Base-by-base conservation (phyloP, 2,888 invertebrate genomes). In the Brachyptera risi region DNA sequence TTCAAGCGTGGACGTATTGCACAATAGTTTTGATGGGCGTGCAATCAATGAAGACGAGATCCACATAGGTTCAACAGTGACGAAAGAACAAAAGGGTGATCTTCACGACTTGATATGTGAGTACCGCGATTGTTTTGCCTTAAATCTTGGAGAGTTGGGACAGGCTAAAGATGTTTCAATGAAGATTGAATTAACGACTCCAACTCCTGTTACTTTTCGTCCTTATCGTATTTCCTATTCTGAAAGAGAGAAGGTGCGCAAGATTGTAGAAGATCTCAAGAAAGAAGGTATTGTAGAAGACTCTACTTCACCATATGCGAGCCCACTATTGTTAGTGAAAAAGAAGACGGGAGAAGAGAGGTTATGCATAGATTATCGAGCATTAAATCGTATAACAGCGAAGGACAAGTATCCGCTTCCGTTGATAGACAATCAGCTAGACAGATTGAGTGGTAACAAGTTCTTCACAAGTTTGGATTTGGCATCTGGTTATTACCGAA, bases 381-480 rank as follows among this genome's bases (percentile, higher is more conserved):
- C 50, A 26, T 56, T 74, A 5, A 74, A 74, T 62, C 50, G 56
- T 2, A 63, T 66, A 0, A 73, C 71, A 0, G 62, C 68, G 0
- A 68, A 71, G 3, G 71, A 73, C 58, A 49, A 66, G 3, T 73
- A 71, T 58, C 73, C 73, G 0, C 65, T 74, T 60, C 72, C 75
- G 1, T 66, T 69, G 19, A 72, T 76, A 1, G 71, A 73, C 19
- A 74, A 76, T 21, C 68, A 73, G 62, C 57, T 72, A 42, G 70
- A 71, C 27, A 62, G 67, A 11, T 50, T 75, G 11, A 60, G 68
- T 1, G 70, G 69, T 0, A 65, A 67, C 21, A 63, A 50, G 4
- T 69, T 65, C 59, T 74, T 69, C 56, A 70, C 70, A 0, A 67
- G 69, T 1, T 60, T 75, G 0, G 73, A 75, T 56, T 58, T 72